Evolutionary conservation across 2,113 vertebrate species (phyloP).

Genomic region (Taxidea taxus): DNA sequence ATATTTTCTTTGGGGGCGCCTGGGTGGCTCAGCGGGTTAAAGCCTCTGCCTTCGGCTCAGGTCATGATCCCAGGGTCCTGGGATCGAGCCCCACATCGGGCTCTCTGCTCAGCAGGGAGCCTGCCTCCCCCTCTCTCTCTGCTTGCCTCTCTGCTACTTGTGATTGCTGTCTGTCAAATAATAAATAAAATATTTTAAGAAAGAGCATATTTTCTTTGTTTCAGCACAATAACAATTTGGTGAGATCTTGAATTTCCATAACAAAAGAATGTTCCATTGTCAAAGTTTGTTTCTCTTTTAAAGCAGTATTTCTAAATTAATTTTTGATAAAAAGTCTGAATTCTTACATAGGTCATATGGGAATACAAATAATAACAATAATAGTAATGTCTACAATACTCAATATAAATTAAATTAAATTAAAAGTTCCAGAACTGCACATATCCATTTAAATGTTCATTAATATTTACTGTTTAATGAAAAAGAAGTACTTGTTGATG

Average conservation of each 20-base stretch:
- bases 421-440: background rate
- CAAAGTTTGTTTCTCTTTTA: background rate
- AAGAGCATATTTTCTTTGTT: background rate
- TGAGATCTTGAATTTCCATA: background rate
- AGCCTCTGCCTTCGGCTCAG: too few relatives aligned
- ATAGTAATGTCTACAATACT: background rate
- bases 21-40: too few relatives aligned
- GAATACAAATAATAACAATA: background rate
- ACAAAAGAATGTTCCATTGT: background rate
- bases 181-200: too few relatives aligned
- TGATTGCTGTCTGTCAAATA: too few relatives aligned
- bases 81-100: too few relatives aligned
- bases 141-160: too few relatives aligned
- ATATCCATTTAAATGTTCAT: background rate
- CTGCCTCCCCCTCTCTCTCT: too few relatives aligned
- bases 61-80: too few relatives aligned
- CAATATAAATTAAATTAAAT: background rate
- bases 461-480: background rate
- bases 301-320: background rate
- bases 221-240: background rate
- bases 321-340: background rate
- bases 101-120: too few relatives aligned
- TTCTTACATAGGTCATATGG: background rate
- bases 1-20: background rate
- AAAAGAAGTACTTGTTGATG: background rate